phyloP scores from a whole-genome alignment of 2,888 invertebrate genomes.

The Nudaria mundana region DNA sequence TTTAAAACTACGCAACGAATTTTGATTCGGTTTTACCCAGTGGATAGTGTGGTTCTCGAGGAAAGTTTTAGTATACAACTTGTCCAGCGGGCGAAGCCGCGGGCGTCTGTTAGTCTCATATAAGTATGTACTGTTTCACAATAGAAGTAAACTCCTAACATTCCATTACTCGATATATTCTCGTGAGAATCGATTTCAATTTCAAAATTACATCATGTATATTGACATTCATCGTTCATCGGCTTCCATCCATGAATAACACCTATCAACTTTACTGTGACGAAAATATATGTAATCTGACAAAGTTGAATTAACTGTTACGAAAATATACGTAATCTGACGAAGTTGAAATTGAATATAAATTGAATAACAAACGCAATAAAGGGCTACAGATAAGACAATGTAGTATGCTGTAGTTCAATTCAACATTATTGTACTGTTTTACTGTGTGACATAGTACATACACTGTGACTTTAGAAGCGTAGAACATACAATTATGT shows the following conservation, averaged over 20 bases:
- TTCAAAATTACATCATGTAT: neutral
- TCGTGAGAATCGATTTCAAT: neutral
- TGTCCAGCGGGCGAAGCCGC: neutral
- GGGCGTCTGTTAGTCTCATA: neutral
- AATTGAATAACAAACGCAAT: constrained; percentile 37
- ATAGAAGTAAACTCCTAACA: too few relatives aligned
- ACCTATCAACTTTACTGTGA: constrained; percentile 5
- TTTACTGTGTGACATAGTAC: too few relatives aligned
- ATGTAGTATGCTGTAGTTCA: constrained; percentile 1
- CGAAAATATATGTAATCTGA: constrained; percentile 28
- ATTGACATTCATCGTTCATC: neutral
- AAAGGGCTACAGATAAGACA: neutral
- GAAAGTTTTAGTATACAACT: too few relatives aligned
- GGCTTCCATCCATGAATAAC: constrained; percentile 3
- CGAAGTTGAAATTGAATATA: constrained; percentile 41
- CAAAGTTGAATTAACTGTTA: constrained; percentile 38
- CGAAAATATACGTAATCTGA: constrained; percentile 30
- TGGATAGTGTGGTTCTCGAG: too few relatives aligned
- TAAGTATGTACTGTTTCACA: too few relatives aligned
- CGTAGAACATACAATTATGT: too few relatives aligned
- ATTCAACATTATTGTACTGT: neutral
- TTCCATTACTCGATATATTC: neutral
- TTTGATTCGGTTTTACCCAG: too few relatives aligned
- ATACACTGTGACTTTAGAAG: too few relatives aligned
- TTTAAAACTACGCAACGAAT: too few relatives aligned